Conservation (phyloP, 2,113 vertebrate genomes). For the Pungitius pungitius region DNA sequence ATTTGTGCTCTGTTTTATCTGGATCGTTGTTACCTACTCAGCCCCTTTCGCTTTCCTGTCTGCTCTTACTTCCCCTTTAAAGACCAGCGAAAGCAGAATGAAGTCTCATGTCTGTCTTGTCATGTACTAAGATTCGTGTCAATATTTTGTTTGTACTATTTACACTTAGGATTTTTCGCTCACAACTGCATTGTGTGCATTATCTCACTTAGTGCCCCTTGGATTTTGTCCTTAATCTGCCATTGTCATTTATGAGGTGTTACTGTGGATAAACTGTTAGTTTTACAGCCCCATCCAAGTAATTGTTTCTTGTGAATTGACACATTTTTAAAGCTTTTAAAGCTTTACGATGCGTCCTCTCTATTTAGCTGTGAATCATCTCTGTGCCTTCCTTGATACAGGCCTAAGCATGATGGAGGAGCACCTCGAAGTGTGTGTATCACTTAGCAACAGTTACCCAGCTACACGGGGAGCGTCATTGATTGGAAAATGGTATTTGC, state of each 20-base stretch:
- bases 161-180: neutral
- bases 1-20: neutral
- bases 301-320: constrained; percentile 7
- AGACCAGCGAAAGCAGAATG: constrained; percentile 5
- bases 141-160: neutral
- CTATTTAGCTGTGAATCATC: constrained; percentile 32
- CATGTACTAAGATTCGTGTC: neutral
- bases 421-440: constrained; percentile 30
- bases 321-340: neutral
- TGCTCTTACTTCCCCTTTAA: constrained; percentile 39
- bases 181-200: neutral
- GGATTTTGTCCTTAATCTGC: neutral
- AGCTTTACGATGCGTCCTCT: neutral
- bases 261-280: neutral
- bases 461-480: constrained; percentile 4
- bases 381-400: constrained; percentile 5
- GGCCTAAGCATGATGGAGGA: constrained; percentile 16
- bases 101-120: neutral
- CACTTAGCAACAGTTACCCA: constrained; percentile 59
- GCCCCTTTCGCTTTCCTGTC: constrained; percentile 23
- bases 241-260: neutral
- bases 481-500: neutral
- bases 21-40: constrained; percentile 19
- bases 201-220: neutral
- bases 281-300: neutral